Evolutionary conservation across 1,140 invertebrate genomes (phyloP).

Genomic region (Drosophila lini): DNA sequence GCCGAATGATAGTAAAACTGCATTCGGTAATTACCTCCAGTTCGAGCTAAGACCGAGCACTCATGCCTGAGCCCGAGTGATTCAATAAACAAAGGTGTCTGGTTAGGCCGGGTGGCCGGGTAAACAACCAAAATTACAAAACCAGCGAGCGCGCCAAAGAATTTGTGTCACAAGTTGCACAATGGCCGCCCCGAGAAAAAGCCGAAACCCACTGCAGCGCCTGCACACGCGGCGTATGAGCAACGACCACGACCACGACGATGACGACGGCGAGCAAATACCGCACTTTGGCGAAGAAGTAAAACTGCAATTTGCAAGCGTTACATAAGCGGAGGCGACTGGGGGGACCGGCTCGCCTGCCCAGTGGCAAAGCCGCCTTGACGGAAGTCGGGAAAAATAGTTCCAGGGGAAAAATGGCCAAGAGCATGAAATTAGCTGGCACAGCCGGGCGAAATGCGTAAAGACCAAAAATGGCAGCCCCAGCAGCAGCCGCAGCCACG

Average conservation of each 20-base stretch:
- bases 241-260: conserved; percentile 44
- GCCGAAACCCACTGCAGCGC: conserved; percentile 7
- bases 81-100: conserved; percentile 25
- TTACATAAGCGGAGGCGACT: conserved; percentile 57
- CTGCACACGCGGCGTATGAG: conserved; percentile 59
- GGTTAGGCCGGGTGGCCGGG: background rate
- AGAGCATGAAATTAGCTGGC: conserved; percentile 56
- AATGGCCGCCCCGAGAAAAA: conserved; percentile 36
- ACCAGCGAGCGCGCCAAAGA: conserved; percentile 58
- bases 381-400: conserved; percentile 67
- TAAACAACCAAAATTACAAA: conserved; percentile 49
- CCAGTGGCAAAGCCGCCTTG: conserved; percentile 52
- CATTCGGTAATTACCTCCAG: conserved; percentile 37
- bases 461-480: conserved; percentile 8
- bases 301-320: conserved; percentile 72
- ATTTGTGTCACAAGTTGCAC: conserved; percentile 76
- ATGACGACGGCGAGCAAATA: conserved; percentile 30
- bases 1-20: conserved; percentile 17
- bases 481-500: conserved; percentile 9
- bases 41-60: background rate
- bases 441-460: conserved; percentile 43
- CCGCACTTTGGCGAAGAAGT: conserved; percentile 54
- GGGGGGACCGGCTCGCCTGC: conserved; percentile 34
- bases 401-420: conserved; percentile 50
- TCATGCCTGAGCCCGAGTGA: conserved; percentile 8